phyloP scores from a whole-genome alignment of 2,888 invertebrate genomes.

The Nomada hirtipes region DNA sequence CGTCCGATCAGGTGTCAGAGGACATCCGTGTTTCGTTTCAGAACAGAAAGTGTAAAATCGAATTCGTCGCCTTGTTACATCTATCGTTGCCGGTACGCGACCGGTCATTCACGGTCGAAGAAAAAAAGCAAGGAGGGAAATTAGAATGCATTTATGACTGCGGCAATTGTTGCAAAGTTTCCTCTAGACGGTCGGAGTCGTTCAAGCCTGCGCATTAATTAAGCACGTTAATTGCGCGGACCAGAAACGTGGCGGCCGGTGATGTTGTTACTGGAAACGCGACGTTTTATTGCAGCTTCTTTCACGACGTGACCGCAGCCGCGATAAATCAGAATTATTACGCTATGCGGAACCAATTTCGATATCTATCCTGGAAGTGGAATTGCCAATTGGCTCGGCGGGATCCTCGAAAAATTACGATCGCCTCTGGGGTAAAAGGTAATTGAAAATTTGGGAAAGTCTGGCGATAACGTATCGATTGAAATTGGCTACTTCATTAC shows the following conservation, averaged over 20 bases:
- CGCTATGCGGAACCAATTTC: conserved; percentile 20
- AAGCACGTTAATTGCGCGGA: conserved; percentile 47
- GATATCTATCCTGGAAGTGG: conserved; percentile 8
- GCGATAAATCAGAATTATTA: conserved; percentile 31
- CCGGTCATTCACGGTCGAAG: background rate
- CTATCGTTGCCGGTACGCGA: conserved; percentile 6
- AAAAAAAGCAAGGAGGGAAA: background rate
- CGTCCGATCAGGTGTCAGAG: conserved; percentile 12
- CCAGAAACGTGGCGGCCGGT: conserved; percentile 34
- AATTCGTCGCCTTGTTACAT: conserved; percentile 30
- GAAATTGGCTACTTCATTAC: too few species aligned
- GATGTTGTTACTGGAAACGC: conserved; percentile 19
- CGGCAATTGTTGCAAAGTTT: conserved; percentile 42
- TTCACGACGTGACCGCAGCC: background rate
- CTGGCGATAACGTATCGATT: background rate
- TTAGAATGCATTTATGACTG: conserved; percentile 35
- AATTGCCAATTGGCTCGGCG: conserved; percentile 30
- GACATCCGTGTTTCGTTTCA: conserved; percentile 13
- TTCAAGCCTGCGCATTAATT: conserved; percentile 34
- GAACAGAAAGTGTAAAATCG: background rate
- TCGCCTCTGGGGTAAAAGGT: conserved; percentile 1
- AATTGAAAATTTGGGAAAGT: conserved; percentile 22
- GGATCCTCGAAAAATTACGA: conserved; percentile 29
- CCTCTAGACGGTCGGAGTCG: conserved; percentile 8
- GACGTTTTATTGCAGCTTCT: conserved; percentile 12